Evolutionary conservation across 2,888 invertebrate species (phyloP).

Genomic region (Plebejus melissa): DNA sequence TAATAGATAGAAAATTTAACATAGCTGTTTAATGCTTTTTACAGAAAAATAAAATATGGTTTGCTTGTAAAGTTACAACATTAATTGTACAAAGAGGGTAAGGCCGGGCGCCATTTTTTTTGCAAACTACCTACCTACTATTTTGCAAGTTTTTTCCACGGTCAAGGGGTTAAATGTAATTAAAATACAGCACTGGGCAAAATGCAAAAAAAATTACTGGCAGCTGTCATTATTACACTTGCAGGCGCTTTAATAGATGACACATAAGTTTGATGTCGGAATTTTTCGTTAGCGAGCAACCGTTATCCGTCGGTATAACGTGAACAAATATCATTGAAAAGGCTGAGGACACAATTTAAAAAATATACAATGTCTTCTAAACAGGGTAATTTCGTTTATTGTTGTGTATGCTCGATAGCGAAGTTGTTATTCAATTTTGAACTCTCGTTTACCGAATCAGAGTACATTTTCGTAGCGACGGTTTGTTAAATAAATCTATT

Average conservation of each 20-base stretch:
- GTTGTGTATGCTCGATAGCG: conserved; percentile 66
- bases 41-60: no score
- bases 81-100: no score
- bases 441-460: conserved; percentile 40
- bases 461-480: conserved; percentile 47
- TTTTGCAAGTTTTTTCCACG: no score
- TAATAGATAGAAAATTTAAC: no score
- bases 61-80: no score
- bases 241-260: not conserved
- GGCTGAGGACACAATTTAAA: conserved; percentile 77
- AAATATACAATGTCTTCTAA: conserved; percentile 76
- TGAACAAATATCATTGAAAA: conserved; percentile 71
- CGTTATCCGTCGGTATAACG: conserved; percentile 55
- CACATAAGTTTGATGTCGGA: not conserved
- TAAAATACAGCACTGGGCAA: no score
- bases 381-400: conserved; percentile 76
- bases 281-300: conserved; percentile 19
- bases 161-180: no score
- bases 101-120: no score
- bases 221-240: not conserved
- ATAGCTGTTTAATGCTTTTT: no score
- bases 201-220: no score
- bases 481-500: conserved; percentile 36
- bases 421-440: conserved; percentile 64
- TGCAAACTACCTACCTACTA: no score